These are phyloP conservation scores for Tragelaphus buxtoni DNA, from an alignment of 2,113 vertebrate genomes.

Conservation along the genomic window DNA sequence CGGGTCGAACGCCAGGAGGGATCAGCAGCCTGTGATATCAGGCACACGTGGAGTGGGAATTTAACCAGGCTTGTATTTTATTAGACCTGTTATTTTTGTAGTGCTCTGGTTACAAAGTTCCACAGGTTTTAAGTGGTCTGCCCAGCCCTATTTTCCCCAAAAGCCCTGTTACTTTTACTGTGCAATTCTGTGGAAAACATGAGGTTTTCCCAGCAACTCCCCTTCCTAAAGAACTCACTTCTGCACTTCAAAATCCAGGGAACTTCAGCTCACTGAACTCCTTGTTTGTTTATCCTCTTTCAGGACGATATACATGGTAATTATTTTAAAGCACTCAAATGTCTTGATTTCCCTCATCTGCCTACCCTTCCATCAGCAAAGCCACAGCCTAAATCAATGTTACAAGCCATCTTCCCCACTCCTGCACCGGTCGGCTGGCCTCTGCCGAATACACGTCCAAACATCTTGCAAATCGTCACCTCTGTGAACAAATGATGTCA, in stretches of 20 bases:
- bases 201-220: neutral
- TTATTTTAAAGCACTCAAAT: neutral
- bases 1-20: neutral
- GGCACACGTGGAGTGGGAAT: neutral
- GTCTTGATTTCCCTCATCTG: neutral
- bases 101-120: neutral
- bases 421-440: neutral
- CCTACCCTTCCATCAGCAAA: neutral
- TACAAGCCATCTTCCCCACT: neutral
- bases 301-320: neutral
- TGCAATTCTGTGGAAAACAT: neutral
- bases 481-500: neutral
- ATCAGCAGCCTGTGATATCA: neutral
- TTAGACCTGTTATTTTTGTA: neutral
- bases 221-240: neutral
- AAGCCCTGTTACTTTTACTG: neutral
- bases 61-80: neutral
- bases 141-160: neutral
- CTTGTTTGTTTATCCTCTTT: neutral
- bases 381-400: neutral
- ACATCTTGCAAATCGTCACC: neutral
- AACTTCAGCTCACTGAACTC: neutral
- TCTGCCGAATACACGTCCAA: neutral
- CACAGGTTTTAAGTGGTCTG: neutral
- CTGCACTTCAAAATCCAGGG: neutral